Conservation (phyloP, 2,797 vertebrate genomes). For the Xerus rutilus region DNA sequence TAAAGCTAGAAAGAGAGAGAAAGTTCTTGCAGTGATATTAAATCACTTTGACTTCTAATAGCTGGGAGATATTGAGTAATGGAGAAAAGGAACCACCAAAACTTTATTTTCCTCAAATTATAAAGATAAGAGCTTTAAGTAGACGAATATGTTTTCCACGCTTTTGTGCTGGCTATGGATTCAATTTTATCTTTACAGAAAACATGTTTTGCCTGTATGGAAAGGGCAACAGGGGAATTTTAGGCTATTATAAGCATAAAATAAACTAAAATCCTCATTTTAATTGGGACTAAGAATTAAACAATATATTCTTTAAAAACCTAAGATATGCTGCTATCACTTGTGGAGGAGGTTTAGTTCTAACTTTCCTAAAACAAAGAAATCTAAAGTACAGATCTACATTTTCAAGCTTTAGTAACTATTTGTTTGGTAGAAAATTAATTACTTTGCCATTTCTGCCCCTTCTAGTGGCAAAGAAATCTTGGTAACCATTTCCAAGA, state of each 20-base stretch:
- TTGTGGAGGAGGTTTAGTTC: slow-evolving; percentile 24
- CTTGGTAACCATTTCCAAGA: slow-evolving; percentile 45
- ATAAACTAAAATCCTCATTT: slow-evolving; percentile 22
- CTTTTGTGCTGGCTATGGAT: slow-evolving; percentile 5
- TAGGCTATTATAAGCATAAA: neutral
- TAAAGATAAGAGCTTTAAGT: slow-evolving; percentile 30
- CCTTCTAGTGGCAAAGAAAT: neutral
- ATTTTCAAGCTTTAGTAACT: slow-evolving; percentile 11
- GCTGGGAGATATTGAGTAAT: neutral
- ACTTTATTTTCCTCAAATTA: slow-evolving; percentile 5
- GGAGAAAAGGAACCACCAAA: neutral
- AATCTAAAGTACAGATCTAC: neutral
- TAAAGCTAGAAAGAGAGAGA: neutral
- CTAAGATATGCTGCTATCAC: neutral
- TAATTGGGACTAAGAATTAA: slow-evolving; percentile 44
- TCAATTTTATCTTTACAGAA: slow-evolving; percentile 44
- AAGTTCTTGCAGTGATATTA: neutral
- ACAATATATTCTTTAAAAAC: neutral
- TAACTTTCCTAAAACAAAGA: slow-evolving; percentile 39
- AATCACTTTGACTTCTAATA: slow-evolving; percentile 26
- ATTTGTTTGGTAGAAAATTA: neutral
- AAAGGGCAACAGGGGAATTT: neutral
- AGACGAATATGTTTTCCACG: neutral
- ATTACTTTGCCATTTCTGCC: slow-evolving; percentile 17
- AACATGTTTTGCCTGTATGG: slow-evolving; percentile 35